phyloP scores from a whole-genome alignment of 2,113 vertebrate genomes.

The Emydura subglobosa region DNA sequence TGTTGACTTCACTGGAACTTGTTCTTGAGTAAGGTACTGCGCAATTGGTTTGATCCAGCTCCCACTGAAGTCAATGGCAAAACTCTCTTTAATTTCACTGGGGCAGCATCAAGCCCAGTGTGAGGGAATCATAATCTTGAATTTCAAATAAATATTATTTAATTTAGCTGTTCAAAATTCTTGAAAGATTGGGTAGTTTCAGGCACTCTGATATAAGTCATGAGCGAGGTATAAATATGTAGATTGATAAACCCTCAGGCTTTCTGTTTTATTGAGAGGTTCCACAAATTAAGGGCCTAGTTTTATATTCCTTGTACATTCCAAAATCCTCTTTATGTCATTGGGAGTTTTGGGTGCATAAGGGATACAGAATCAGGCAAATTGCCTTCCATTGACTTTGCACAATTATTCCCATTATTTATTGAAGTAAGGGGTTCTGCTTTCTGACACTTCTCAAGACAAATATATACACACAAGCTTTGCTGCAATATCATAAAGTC shows the following conservation, averaged over 20 bases:
- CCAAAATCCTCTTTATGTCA: background rate
- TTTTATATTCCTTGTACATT: background rate
- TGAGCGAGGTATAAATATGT: background rate
- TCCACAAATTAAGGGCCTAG: background rate
- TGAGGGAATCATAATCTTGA: background rate
- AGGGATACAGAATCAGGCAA: background rate
- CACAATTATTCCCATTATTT: background rate
- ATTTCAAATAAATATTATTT: background rate
- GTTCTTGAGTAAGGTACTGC: background rate
- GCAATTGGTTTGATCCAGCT: background rate
- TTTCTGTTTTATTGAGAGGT: background rate
- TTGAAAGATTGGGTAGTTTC: background rate
- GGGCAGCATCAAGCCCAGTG: background rate
- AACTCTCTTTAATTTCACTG: background rate
- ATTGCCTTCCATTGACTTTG: background rate
- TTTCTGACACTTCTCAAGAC: background rate
- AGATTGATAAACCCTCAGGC: background rate
- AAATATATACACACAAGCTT: background rate
- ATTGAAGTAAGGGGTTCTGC: background rate
- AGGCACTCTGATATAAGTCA: background rate
- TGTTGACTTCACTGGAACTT: background rate
- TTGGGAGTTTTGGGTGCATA: background rate
- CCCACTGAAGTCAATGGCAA: background rate
- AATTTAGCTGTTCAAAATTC: background rate
- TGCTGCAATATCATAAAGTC: background rate